Conservation (phyloP, 2,888 invertebrate species). For the Eristalis intricaria region DNA sequence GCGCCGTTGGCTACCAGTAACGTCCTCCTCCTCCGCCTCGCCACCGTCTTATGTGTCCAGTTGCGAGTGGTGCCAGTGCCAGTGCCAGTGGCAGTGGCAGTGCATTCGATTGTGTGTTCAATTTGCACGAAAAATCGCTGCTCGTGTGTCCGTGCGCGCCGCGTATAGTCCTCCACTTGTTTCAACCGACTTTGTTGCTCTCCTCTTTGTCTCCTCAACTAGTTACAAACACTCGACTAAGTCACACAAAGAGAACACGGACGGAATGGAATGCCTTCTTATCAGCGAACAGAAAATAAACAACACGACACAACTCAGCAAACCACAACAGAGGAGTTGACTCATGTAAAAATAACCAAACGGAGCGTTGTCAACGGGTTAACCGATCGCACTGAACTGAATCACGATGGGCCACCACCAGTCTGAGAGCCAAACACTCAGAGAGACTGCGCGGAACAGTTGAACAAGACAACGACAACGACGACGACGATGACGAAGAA, state of each 20-base stretch:
- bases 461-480: constrained; percentile 18
- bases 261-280: constrained; percentile 62
- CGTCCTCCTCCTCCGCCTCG: constrained; percentile 19
- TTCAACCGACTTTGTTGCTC: neutral
- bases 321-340: neutral
- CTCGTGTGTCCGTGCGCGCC: neutral
- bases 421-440: constrained; percentile 15
- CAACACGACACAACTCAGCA: neutral
- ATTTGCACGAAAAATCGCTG: constrained; percentile 45
- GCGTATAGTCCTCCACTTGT: constrained; percentile 67
- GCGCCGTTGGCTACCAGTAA: constrained; percentile 14
- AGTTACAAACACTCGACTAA: constrained; percentile 44
- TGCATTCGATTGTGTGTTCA: constrained; percentile 34
- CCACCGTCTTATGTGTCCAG: constrained; percentile 34
- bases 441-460: constrained; percentile 27
- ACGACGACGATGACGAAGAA: constrained; percentile 9
- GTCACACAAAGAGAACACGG: constrained; percentile 39
- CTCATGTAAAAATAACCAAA: constrained; percentile 58
- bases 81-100: constrained; percentile 46
- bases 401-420: constrained; percentile 40
- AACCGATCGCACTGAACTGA: constrained; percentile 70
- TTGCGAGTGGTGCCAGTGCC: constrained; percentile 46
- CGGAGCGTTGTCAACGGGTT: constrained; percentile 67
- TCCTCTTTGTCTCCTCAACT: neutral
- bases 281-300: constrained; percentile 48